These are phyloP conservation scores for Erpetoichthys calabaricus DNA, from an alignment of 2,797 vertebrate genomes.

Conservation along the genomic window DNA sequence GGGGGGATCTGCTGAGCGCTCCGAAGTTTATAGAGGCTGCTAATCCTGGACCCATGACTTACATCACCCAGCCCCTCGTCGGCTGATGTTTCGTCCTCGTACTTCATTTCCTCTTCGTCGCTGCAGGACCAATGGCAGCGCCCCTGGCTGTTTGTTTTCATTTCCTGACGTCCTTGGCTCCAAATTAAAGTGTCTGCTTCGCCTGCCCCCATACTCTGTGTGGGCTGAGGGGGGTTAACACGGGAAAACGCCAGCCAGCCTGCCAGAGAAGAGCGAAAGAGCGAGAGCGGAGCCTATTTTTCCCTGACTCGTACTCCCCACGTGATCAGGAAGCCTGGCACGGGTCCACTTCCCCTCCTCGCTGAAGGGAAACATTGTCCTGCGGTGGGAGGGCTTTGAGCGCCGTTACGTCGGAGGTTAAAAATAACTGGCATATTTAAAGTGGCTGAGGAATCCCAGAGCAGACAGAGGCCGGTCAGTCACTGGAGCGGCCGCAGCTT, in stretches of 20 bases:
- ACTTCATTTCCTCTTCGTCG: conserved; percentile 75
- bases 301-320: conserved; percentile 58
- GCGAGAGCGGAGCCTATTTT: conserved; percentile 14
- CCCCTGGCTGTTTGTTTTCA: conserved; percentile 43
- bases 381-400: conserved; percentile 60
- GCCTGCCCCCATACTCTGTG: conserved; percentile 24
- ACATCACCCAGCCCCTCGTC: conserved; percentile 75
- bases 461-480: conserved; percentile 74
- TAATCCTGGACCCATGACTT: conserved; percentile 84
- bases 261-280: conserved; percentile 20
- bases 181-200: conserved; percentile 36
- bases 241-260: conserved; percentile 24
- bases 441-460: conserved; percentile 82
- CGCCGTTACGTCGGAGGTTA: conserved; percentile 82
- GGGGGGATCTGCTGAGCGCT: conserved; percentile 6
- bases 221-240: conserved; percentile 48
- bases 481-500: conserved; percentile 44
- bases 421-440: conserved; percentile 99
- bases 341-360: conserved; percentile 85
- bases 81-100: conserved; percentile 71
- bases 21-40: conserved; percentile 88
- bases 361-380: conserved; percentile 87
- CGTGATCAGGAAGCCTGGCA: conserved; percentile 92
- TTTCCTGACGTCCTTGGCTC: conserved; percentile 51
- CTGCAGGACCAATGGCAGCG: conserved; percentile 61